Base-by-base conservation (phyloP, 2,113 vertebrate genomes). In the Microtus pennsylvanicus region DNA sequence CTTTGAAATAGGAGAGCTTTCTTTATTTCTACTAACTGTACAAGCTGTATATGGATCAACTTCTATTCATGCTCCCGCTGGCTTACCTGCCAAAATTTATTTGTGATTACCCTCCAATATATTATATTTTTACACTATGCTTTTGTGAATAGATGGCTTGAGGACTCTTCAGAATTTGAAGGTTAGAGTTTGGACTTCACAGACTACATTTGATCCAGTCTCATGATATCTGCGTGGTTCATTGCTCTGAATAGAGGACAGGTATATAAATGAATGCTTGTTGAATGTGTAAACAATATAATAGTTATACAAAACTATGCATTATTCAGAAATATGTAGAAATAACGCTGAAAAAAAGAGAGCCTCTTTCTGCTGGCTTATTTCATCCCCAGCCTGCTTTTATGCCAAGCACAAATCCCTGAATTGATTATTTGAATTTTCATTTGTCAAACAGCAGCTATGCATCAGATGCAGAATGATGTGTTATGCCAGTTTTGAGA, bases 391-490 rank as follows among this genome's bases (percentile, higher is more conserved):
- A 63, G 81, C 38, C 75, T 72, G 8, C 52, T 93, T 82, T 87
- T 89, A 91, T 76, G 61, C 50, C 50, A 82, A 93, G 61, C 86
- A 75, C n/a, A 94, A 77, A 19, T 74, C 52, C 33, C 28, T 92
- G 4, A 74, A 95, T 47, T 92, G 86, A 86, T 91, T 89, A 74
- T 89, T 92, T 96, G 69, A 55, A 92, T 77, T 69, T 90, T 89
- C n/a, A 16, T 89, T 95, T 63, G 38, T 74, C 86, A 92, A 95
- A 63, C 42, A 83, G 61, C 77, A 92, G 22, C 30, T 19, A 55
- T 67, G 47, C 14, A 86, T 95, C 81, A 95, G 89, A 45, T 55
- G 55, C 81, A 88, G 52, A 88, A 90, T 76, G 26, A 75, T 45
- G 2, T 92, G 42, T 83, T 94, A 83, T 96, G 77, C 78, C 75